These are phyloP conservation scores for Oreortyx pictus DNA, from an alignment of 2,797 vertebrate species.

Conservation along the genomic window DNA sequence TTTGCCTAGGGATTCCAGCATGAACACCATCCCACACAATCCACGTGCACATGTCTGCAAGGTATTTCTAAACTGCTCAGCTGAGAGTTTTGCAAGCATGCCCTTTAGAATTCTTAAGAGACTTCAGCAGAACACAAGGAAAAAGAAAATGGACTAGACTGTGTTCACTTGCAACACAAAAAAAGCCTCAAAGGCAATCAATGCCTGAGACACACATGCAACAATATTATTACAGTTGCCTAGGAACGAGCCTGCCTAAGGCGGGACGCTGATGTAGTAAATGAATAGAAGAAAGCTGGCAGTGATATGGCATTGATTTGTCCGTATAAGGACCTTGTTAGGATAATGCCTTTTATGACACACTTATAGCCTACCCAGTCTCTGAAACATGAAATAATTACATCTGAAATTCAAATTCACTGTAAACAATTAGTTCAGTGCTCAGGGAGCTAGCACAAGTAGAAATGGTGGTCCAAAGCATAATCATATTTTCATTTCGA, in stretches of 20 bases:
- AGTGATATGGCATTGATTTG: constrained; percentile 4
- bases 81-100: constrained; percentile 14
- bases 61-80: constrained; percentile 36
- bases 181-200: constrained; percentile 62
- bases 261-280: neutral
- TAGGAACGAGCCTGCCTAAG: constrained; percentile 41
- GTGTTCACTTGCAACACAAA: constrained; percentile 48
- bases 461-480: neutral
- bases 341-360: neutral
- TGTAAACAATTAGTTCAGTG: neutral
- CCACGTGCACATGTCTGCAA: neutral
- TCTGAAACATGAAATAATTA: neutral
- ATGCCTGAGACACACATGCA: constrained; percentile 20
- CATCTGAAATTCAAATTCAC: neutral
- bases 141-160: constrained; percentile 38
- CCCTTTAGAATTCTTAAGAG: constrained; percentile 42
- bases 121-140: constrained; percentile 52
- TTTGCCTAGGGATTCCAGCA: neutral
- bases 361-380: neutral
- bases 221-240: constrained; percentile 52
- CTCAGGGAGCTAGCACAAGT: neutral
- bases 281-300: constrained; percentile 45
- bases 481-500: neutral
- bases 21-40: neutral
- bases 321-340: constrained; percentile 11